phyloP scores from a whole-genome alignment of 2,888 invertebrate genomes.

The Mimas tiliae region DNA sequence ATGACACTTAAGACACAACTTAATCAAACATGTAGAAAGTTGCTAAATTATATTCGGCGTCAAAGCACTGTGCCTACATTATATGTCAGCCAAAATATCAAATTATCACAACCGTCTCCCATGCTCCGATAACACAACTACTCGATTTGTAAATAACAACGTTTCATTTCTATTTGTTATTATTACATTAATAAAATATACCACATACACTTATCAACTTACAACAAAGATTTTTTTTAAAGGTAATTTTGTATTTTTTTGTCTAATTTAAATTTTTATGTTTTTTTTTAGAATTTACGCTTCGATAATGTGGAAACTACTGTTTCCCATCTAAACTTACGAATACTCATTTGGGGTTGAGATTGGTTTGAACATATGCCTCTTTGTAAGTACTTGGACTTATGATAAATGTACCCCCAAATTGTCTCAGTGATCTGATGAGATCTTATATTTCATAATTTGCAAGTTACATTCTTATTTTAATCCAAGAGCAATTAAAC shows the following conservation, averaged over 20 bases:
- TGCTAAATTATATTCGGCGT: not conserved
- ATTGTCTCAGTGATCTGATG: constrained; percentile 10
- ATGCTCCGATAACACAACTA: not conserved
- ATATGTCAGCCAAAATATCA: constrained; percentile 34
- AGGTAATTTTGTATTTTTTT: constrained; percentile 5
- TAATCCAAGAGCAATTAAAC: constrained; percentile 11
- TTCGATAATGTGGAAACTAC: not conserved
- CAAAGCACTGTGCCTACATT: not conserved
- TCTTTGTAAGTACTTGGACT: constrained; percentile 3
- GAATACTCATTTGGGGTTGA: constrained; percentile 10
- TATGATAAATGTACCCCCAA: not conserved
- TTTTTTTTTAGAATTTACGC: constrained; percentile 17
- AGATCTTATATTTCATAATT: constrained; percentile 19
- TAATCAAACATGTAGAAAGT: not conserved
- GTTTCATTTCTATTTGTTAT: not conserved
- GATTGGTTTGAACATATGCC: not conserved
- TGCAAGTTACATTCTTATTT: constrained; percentile 14
- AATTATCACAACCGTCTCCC: constrained; percentile 34
- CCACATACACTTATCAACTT: constrained; percentile 25
- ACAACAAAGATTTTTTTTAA: constrained; percentile 21
- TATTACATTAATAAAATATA: constrained; percentile 13
- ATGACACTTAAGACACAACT: no score
- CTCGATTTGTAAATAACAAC: constrained; percentile 8
- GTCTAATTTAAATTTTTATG: constrained; percentile 8
- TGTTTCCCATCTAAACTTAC: not conserved